phyloP scores from a whole-genome alignment of 2,113 vertebrate species.

The Talpa occidentalis region DNA sequence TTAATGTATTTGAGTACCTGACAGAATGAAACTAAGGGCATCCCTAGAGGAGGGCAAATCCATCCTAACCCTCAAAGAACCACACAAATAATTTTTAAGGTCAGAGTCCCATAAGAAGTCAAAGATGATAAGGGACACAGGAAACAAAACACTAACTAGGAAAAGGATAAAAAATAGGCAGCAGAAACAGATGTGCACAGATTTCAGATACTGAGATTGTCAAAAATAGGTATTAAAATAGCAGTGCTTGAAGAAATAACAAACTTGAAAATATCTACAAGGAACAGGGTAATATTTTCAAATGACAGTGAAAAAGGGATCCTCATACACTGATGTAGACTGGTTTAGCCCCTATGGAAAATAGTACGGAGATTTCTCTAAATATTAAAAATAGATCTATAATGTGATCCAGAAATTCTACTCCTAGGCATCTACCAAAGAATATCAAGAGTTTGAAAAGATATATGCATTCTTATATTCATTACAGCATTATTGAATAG shows the following conservation, averaged over 20 bases:
- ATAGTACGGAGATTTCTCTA: no score
- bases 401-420: no score
- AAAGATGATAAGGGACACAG: conserved; percentile 11
- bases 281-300: not conserved
- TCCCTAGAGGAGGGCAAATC: not conserved
- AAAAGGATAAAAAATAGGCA: conserved; percentile 21
- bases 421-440: no score
- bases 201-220: not conserved
- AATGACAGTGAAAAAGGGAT: not conserved
- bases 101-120: not conserved
- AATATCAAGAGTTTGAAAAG: no score
- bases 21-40: not conserved
- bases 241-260: conserved; percentile 25
- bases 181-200: conserved; percentile 30
- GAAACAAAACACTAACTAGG: conserved; percentile 1
- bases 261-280: conserved; percentile 33
- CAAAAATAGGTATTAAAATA: conserved; percentile 30
- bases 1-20: not conserved
- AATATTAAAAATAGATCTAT: no score
- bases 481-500: no score
- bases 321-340: no score
- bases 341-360: no score
- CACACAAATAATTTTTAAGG: not conserved
- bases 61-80: conserved; percentile 5
- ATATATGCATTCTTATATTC: no score